phyloP scores from a whole-genome alignment of 2,888 invertebrate genomes.

The Melinaea menophilus region DNA sequence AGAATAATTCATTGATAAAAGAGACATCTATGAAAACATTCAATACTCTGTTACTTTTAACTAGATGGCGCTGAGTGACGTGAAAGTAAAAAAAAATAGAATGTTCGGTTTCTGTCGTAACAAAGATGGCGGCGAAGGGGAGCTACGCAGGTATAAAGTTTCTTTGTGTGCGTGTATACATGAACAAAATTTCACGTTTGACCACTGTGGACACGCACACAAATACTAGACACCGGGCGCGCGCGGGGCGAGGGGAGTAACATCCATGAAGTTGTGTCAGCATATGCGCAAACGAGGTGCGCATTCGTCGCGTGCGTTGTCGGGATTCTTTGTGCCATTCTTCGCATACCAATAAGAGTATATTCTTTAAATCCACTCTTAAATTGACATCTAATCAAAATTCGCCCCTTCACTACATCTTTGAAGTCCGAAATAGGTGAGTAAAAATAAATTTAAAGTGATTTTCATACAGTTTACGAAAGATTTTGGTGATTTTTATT shows the following conservation, averaged over 20 bases:
- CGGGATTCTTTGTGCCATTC: constrained; percentile 98
- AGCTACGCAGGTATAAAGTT: constrained; percentile 71
- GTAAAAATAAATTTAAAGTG: constrained; percentile 78
- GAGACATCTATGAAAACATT: constrained; percentile 18
- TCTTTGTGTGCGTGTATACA: constrained; percentile 65
- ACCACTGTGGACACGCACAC: constrained; percentile 73
- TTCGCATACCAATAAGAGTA: constrained; percentile 93
- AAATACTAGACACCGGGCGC: constrained; percentile 58
- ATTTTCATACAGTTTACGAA: constrained; percentile 80
- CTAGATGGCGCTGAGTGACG: constrained; percentile 34
- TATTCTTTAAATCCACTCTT: constrained; percentile 84
- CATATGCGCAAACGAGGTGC: constrained; percentile 89
- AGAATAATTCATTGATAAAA: neutral
- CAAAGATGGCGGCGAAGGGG: constrained; percentile 74
- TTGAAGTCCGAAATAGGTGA: constrained; percentile 84
- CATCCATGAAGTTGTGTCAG: constrained; percentile 82
- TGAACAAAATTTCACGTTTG: constrained; percentile 76
- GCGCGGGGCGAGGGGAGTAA: constrained; percentile 74
- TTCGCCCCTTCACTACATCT: constrained; percentile 80
- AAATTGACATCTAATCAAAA: constrained; percentile 82
- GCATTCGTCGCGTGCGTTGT: constrained; percentile 93
- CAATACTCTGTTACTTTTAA: neutral
- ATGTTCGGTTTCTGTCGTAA: constrained; percentile 54
- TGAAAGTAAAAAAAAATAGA: constrained; percentile 47
- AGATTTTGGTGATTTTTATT: constrained; percentile 80